These are phyloP conservation scores for Neodontobutis hainanensis DNA, from an alignment of 2,113 vertebrate species.

Conservation along the genomic window DNA sequence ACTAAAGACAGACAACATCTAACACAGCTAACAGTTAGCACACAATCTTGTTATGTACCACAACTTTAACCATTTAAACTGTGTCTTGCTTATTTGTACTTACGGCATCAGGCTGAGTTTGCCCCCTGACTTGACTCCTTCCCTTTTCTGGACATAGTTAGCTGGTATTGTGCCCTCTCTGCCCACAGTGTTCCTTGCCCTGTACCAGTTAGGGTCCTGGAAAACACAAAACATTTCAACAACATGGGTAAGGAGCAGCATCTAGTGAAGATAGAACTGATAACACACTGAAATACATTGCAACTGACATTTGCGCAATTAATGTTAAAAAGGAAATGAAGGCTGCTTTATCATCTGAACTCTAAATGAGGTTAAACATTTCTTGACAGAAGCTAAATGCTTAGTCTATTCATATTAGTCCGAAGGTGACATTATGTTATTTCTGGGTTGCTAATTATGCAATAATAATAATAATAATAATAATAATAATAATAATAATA, in stretches of 20 bases:
- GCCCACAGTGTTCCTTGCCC: constrained; percentile 93
- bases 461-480: too few relatives aligned
- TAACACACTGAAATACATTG: neutral
- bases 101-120: constrained; percentile 99
- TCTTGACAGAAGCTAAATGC: too few relatives aligned
- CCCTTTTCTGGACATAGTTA: constrained; percentile 98
- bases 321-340: neutral
- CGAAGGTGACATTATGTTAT: too few relatives aligned
- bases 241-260: neutral
- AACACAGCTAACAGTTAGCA: neutral
- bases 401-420: too few relatives aligned
- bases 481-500: too few relatives aligned
- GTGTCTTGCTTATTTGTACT: constrained; percentile 70
- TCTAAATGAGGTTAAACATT: too few relatives aligned
- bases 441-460: too few relatives aligned
- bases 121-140: constrained; percentile 94
- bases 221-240: constrained; percentile 7
- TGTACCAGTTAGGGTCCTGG: constrained; percentile 99
- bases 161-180: constrained; percentile 96
- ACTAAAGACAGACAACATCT: neutral
- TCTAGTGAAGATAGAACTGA: neutral
- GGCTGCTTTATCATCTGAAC: neutral
- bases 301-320: constrained; percentile 8
- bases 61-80: too few relatives aligned
- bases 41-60: too few relatives aligned